phyloP scores from a whole-genome alignment of 2,113 vertebrate genomes.

The Danionella cerebrum region DNA sequence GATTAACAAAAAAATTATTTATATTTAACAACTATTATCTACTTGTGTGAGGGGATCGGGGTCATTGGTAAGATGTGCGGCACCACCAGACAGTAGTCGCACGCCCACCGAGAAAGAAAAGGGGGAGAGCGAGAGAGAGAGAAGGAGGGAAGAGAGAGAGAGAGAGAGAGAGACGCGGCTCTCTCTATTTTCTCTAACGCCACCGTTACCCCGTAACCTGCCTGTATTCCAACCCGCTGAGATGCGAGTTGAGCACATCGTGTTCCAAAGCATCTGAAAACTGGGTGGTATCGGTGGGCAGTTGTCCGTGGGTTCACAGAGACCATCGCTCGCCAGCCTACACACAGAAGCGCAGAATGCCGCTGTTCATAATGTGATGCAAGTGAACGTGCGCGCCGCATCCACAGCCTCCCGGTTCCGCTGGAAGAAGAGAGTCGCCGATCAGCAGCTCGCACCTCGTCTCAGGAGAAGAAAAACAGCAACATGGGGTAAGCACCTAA shows the following conservation, averaged over 20 bases:
- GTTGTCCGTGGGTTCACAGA: constrained; percentile 1
- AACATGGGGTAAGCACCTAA: constrained; percentile 32
- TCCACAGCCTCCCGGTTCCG: not conserved
- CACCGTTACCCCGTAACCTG: not conserved
- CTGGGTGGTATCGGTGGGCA: constrained; percentile 6
- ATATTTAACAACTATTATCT: no score
- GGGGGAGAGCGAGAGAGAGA: no score
- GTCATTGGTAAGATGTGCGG: no score
- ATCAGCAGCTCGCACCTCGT: not conserved
- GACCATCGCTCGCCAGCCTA: not conserved
- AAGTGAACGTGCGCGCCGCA: not conserved
- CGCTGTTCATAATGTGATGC: constrained; percentile 16
- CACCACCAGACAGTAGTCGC: constrained; percentile 20
- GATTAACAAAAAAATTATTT: no score
- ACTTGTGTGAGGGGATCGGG: no score
- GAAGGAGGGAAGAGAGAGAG: no score
- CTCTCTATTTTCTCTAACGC: not conserved
- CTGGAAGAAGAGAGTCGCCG: constrained; percentile 8
- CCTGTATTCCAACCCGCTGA: not conserved
- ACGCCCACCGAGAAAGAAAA: constrained; percentile 11
- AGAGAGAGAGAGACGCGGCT: no score
- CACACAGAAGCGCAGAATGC: not conserved
- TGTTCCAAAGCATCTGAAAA: not conserved
- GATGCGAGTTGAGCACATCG: not conserved
- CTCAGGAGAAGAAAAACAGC: constrained; percentile 14